Base-by-base conservation (phyloP, 2,113 vertebrate genomes). In the Catharus bicknelli region DNA sequence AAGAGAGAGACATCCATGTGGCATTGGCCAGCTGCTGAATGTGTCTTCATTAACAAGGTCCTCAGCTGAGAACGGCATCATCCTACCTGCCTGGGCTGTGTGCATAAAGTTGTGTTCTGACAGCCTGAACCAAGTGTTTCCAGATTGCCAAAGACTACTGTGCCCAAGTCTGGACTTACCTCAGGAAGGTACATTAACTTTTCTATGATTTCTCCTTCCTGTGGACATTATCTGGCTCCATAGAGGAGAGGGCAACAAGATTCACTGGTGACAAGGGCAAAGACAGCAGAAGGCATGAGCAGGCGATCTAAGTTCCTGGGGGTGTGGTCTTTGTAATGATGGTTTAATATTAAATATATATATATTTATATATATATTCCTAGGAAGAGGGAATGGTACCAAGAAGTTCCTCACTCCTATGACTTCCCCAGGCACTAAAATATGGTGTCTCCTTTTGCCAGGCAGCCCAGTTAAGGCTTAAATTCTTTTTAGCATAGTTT, bases 1-100 rank as follows among this genome's bases (percentile, higher is more conserved):
- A 66, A 36, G 63, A 76, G 11, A 59, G 16, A 50, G 12, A 64
- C 3, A 26, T 6, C 42, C 0, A 0, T 14, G 47, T 75, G 36
- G 26, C 30, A 75, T 70, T 90, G 57, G 25, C 16, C 27, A 51
- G n/a, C 36, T 78, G 50, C 40, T 63, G n/a, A 47, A 68, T 36
- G 29, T 51, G 11, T 29, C 21, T 88, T 69, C 66, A 30, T 27
- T 27, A 43, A 36, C 9, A 5, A 8, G 7, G 10, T 26, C 23
- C 14, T 70, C 57, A 74, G 42, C n/a, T 85, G 53, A 70, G 12
- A 75, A 70, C 18, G 18, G 19, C 16, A 75, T 48, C 25, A n/a
- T n/a, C 12, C 70, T 82, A 36, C 43, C 54, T 80, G 25, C 18
- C 27, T 74, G 30, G 42, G 36, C 47, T 81, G 26, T 26, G 30